These are phyloP conservation scores for Rhinolophus sinicus DNA, from an alignment of 2,113 vertebrate genomes.

Conservation along the genomic window DNA sequence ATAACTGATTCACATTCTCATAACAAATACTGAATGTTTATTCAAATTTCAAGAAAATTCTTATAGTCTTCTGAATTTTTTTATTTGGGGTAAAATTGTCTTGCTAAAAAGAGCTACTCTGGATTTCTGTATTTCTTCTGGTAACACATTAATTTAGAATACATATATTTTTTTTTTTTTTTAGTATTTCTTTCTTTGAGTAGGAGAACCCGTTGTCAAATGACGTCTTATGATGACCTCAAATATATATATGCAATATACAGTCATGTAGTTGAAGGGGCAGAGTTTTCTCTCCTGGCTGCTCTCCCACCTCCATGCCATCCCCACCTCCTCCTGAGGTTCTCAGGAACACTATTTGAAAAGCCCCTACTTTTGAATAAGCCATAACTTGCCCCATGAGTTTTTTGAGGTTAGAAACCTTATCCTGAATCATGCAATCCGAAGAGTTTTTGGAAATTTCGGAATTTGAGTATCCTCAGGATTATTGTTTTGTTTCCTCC, in stretches of 20 bases:
- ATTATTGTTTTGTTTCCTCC: neutral
- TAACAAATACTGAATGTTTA: neutral
- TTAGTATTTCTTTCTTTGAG: neutral
- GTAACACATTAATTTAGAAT: neutral
- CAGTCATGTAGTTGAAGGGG: rapidly evolving
- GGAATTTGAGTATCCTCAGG: neutral
- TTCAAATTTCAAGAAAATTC: neutral
- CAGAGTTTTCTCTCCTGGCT: neutral
- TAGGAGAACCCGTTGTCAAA: neutral
- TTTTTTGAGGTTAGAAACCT: neutral
- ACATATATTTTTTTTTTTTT: neutral
- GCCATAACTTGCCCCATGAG: neutral
- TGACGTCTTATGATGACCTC: neutral
- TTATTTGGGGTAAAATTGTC: neutral
- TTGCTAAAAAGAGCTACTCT: neutral
- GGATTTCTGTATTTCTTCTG: neutral
- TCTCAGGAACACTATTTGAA: neutral
- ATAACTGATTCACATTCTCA: neutral
- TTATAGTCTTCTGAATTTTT: neutral
- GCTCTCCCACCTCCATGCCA: neutral
- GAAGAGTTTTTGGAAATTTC: neutral
- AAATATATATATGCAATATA: neutral
- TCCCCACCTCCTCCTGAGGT: neutral
- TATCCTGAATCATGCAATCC: neutral
- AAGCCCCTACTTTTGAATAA: neutral